Conservation (phyloP, 2,797 vertebrate genomes). For the Crypturellus tataupa region DNA sequence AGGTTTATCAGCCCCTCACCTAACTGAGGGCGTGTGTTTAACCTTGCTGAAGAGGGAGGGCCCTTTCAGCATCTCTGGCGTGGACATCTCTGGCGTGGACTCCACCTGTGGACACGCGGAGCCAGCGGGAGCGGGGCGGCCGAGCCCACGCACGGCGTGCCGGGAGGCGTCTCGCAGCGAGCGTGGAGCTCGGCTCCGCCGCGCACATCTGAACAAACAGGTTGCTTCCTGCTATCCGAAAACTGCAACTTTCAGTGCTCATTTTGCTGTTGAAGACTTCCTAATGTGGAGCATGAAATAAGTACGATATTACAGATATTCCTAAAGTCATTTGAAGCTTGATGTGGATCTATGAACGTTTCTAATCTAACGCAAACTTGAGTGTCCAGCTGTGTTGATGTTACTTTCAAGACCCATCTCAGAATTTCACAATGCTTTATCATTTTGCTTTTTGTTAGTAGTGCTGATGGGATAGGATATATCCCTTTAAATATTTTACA, state of each 20-base stretch:
- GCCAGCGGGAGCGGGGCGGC: too few relatives aligned
- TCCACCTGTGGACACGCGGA: too few relatives aligned
- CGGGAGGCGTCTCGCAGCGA: too few relatives aligned
- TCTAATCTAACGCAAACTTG: neutral
- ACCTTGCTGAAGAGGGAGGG: too few relatives aligned
- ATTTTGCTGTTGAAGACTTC: neutral
- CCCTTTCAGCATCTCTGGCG: too few relatives aligned
- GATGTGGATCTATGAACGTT: neutral
- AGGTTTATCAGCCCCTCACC: slow-evolving; percentile 60
- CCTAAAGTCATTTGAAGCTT: neutral
- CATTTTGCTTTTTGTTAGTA: too few relatives aligned
- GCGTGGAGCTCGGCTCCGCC: neutral
- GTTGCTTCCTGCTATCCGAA: neutral
- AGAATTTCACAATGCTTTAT: neutral
- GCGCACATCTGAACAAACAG: neutral
- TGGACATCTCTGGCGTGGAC: too few relatives aligned
- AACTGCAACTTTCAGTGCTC: neutral
- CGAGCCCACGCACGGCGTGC: too few relatives aligned
- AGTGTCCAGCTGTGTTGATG: neutral
- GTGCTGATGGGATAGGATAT: neutral
- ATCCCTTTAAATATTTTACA: neutral
- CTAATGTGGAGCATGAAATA: neutral
- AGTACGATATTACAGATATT: too few relatives aligned
- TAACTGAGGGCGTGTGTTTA: slow-evolving; percentile 58
- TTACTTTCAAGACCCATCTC: neutral